phyloP scores from a whole-genome alignment of 2,797 vertebrate species.

The Gymnoscopelus braueri region DNA sequence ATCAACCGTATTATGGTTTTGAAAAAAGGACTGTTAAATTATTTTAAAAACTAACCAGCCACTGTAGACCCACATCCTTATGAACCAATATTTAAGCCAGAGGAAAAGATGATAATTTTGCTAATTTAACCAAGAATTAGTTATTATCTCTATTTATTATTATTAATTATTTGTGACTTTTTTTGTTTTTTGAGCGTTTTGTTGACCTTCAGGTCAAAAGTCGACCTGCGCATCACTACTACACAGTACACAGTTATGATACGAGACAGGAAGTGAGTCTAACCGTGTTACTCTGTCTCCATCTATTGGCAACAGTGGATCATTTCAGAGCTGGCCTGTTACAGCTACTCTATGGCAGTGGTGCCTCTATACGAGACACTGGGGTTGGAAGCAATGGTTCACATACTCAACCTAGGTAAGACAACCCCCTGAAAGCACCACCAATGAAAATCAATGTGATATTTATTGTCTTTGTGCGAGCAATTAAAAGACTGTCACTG shows the following conservation, averaged over 20 bases:
- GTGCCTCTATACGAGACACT: conserved; percentile 85
- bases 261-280: conserved; percentile 9
- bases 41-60: too few relatives aligned
- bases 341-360: conserved; percentile 84
- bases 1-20: conserved; percentile 9
- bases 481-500: too few relatives aligned
- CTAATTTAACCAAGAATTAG: too few relatives aligned
- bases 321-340: conserved; percentile 83
- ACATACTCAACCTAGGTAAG: conserved; percentile 84
- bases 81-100: too few relatives aligned
- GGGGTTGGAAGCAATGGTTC: conserved; percentile 82
- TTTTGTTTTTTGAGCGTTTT: too few relatives aligned
- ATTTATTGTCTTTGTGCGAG: not conserved
- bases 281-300: conserved; percentile 71
- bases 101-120: too few relatives aligned
- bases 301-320: conserved; percentile 83
- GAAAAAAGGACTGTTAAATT: too few relatives aligned
- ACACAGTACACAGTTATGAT: not conserved
- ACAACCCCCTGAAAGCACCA: not conserved
- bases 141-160: too few relatives aligned
- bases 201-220: too few relatives aligned
- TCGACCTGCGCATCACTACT: too few relatives aligned
- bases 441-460: not conserved
- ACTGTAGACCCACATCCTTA: too few relatives aligned
- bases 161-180: too few relatives aligned